phyloP scores from a whole-genome alignment of 2,888 invertebrate genomes.

The Uropetala carovei region DNA sequence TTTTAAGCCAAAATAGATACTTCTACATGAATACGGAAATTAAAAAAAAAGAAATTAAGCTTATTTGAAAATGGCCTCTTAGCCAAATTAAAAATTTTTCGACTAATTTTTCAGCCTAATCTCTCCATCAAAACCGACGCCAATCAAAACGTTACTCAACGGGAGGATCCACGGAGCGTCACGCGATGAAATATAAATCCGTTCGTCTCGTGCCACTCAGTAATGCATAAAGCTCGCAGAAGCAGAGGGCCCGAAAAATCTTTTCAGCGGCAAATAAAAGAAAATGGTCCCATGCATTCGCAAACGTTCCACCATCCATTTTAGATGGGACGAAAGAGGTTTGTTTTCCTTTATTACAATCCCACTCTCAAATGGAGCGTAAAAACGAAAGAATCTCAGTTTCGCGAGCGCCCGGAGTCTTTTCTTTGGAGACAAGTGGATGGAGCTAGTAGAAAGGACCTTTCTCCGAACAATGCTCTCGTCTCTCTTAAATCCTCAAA shows the following conservation, averaged over 20 bases:
- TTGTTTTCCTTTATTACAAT: not conserved
- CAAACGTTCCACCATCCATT: not conserved
- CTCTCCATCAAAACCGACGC: not conserved
- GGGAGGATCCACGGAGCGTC: not conserved
- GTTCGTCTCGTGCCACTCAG: not conserved
- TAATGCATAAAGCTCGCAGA: not conserved
- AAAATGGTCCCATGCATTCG: not conserved
- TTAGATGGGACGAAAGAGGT: not conserved
- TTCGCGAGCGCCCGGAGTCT: not conserved
- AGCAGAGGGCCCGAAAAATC: not conserved
- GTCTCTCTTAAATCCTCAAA: not conserved
- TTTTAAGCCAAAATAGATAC: no score
- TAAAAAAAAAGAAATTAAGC: no score
- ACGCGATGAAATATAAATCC: not conserved
- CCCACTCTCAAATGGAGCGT: conserved; percentile 8
- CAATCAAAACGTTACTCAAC: not conserved
- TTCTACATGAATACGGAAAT: no score
- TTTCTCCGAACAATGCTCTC: not conserved
- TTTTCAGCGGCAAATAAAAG: not conserved
- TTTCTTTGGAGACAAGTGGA: not conserved
- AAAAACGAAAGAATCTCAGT: not conserved
- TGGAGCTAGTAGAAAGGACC: not conserved
- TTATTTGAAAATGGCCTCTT: no score
- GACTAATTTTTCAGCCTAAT: not conserved
- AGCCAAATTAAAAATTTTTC: no score